A percentile compares a stretch with the other conserved stretches of the same genome.
Evolutionary conservation across 2,888 invertebrate species (phyloP).

Genomic region (Epicampocera succincta): DNA sequence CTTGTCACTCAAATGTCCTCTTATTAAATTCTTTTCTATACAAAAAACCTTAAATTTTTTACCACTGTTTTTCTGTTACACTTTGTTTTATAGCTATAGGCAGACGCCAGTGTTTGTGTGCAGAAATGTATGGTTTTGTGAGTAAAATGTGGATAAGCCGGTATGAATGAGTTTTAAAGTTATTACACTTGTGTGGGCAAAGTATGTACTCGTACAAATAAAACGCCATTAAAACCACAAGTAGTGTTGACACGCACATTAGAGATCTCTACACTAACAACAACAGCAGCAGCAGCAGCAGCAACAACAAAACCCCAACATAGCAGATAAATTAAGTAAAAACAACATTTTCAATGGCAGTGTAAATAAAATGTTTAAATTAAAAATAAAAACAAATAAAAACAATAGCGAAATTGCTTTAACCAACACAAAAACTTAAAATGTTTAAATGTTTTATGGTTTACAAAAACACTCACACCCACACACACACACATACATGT

Average conservation of each 20-base stretch:
- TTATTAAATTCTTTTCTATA: conserved; percentile 10
- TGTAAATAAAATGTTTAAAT: conserved; percentile 62
- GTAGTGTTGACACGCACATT: conserved; percentile 66
- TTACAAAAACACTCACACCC: conserved; percentile 5
- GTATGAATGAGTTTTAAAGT: conserved; percentile 18
- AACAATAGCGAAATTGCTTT: conserved; percentile 35
- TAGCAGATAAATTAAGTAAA: conserved; percentile 37
- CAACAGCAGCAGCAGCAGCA: neutral
- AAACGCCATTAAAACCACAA: conserved; percentile 60
- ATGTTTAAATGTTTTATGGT: conserved; percentile 49
- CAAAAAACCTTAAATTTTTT: neutral
- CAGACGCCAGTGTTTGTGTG: neutral
- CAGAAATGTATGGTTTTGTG: neutral
- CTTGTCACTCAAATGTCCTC: conserved; percentile 11
- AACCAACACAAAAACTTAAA: conserved; percentile 35
- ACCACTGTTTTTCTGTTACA: too few species aligned
- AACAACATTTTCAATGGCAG: conserved; percentile 60
- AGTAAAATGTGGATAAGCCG: neutral
- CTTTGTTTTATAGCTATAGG: neutral
- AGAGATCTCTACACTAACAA: conserved; percentile 43
- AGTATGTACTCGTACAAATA: conserved; percentile 40
- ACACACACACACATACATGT: neutral
- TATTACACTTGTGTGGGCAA: conserved; percentile 40
- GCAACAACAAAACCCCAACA: neutral
- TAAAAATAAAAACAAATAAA: conserved; percentile 31